Base-by-base conservation (phyloP, 2,113 vertebrate genomes). In the Otocyon megalotis region DNA sequence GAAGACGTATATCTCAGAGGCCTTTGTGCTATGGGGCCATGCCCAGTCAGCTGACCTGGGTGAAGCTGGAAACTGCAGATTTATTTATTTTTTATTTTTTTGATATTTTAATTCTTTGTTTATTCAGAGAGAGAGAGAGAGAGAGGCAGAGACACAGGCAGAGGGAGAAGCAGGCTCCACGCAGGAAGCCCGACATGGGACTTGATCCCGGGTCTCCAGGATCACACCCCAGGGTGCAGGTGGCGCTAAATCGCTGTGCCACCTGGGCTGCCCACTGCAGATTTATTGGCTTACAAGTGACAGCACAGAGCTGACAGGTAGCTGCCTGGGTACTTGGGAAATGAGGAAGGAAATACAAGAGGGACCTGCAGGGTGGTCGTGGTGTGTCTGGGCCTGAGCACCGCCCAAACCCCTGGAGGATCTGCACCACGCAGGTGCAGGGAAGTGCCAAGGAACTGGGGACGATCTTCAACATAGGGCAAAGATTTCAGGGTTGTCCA, bases 341-440 rank as follows among this genome's bases (percentile, higher is more conserved):
- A 32, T 12, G 50, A 48, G 14, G 32, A 54, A 2, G 9, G n/a
- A 17, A 11, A 35, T 2, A 12, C 19, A n/a, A 13, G 3, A 15
- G 24, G 24, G 16, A 43, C 43, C 62, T 0, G 2, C 7, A 1
- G 19, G 10, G 0, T 15, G 5, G 37, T 30, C 48, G 32, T 16
- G 12, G 11, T 8, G 20, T 20, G 3, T 16, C 54, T 60, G 19
- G 28, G 2, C 11, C 5, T 15, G 35, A 24, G 15, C 0, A 4
- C 22, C 9, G 1, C 28, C 86, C 86, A 43, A 26, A 13, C 58
- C 53, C 16, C 26, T 1, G 85, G 53, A 2, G 10, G 24, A 37
- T 37, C 15, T 37, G 24, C 24, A 0, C 10, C 12, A 19, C 3
- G 24, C 15, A 0, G 4, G 67, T 4, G 9, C 4, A 12, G 24